Evolutionary conservation across 2,113 vertebrate genomes (phyloP), one percentile per base, ranked within the genome.

Genomic region (Ammodytes marinus): DNA sequence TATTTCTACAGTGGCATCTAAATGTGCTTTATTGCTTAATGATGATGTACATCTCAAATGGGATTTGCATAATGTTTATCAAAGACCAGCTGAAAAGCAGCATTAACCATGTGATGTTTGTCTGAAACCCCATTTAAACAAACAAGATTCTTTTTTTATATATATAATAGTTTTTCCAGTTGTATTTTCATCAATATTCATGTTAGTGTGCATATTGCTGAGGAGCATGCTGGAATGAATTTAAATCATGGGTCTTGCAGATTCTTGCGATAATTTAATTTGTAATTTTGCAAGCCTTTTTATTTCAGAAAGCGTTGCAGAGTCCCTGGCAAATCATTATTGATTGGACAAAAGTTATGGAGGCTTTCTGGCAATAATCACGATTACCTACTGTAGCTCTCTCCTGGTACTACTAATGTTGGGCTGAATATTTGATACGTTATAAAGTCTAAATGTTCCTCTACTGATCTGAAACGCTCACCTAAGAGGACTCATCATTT

Each of bases 191-290:
- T 8, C 10, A 37, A 19, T 66, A 61, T 67, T 83, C 37, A 52
- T 37, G 64, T 74, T 67, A 35, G 49, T 37, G 39, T 27, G 43
- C 37, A 15, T 63, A 64, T 19, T 65, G 43, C 61, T 73, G 50
- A 19, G 79, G 77, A 52, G 57, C 68, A 46, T 12, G 15, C 46
- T 69, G 74, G 4, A 68, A 42, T 77, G 47, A 74, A 82, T 67
- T 70, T 4, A 79, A 67, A 77, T 73, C 47, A 63, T 61, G n/a
- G 4, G 13, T 45, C 37, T 60, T 42, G 54, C 49, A 68, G 49
- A 50, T 55, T 54, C 65, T 40, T 70, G 15, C 42, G 47, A 82
- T 67, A 42, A 65, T 53, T 64, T 50, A 59, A 73, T 83, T 69
- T 63, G 49, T 60, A 17, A 54, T 64, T 74, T 80, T 4, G 5